Base-by-base conservation (phyloP, 92 coral and sea anemone genomes). In the Diadumene lineata region DNA sequence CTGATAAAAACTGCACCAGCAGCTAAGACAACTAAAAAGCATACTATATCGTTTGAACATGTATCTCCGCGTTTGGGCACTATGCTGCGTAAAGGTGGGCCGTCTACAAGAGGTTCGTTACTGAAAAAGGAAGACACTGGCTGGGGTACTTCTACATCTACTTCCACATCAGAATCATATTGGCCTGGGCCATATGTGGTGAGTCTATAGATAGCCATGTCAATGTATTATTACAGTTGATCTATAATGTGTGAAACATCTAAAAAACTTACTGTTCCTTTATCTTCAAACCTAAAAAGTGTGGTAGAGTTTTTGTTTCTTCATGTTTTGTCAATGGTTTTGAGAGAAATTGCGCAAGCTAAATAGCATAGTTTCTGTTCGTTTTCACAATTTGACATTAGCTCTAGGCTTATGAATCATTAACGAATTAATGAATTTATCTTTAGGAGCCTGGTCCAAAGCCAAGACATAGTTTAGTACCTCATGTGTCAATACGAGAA, bases 121-220 rank as follows among this genome's bases (percentile, higher is more conserved):
- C 24, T 43, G 16, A 68, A 50, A 31, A 43, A 30, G 55, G 34
- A 50, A 1, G 34, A 22, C 32, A 22, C 64, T 2, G 75, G 75
- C 15, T 70, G 64, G 64, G 75, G 62, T 34, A 29, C 75, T 13
- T 27, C 75, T 7, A 19, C 44, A 2, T 34, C 63, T 21, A 11
- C 66, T 51, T 66, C 82, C 51, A 60, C 57, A 18, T 77, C 82
- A 17, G 82, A 68, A 31, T 64, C 82, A 2, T 74, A 77, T 31
- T 77, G 82, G 82, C 82, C 82, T 21, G 82, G 74, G 7, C 74
- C 74, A 26, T 34, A 31, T 8, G 70, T 27, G 74, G 82, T 77
- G 58, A 15, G 58, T 53, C 2, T 16, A 3, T 53, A 38, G 13
- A 38, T 38, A 38, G 13, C 6, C 48, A 38, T 38, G 48, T 13